These are phyloP conservation scores for Ornithorhynchus anatinus DNA, from an alignment of 2,113 vertebrate genomes.

Conservation along the genomic window DNA sequence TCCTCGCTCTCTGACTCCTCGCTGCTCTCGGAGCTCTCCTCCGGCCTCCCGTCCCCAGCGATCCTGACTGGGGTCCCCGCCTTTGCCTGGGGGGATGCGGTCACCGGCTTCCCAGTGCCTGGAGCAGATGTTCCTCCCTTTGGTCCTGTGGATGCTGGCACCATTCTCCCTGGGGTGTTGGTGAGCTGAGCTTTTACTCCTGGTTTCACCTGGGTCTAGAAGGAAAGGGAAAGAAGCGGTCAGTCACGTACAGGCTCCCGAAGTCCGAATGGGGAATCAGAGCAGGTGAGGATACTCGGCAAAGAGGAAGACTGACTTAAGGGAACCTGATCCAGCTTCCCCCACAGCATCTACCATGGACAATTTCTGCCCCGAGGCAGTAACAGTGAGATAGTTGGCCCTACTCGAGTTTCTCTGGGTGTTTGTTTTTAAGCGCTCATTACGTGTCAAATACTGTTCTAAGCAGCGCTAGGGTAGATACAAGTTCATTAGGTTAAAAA, in stretches of 20 bases:
- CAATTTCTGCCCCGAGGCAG: too few species aligned
- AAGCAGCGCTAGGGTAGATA: too few species aligned
- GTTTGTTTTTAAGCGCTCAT: too few species aligned
- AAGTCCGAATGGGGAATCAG: fast-evolving
- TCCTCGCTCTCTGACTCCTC: constrained; percentile 31
- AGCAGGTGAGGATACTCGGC: background rate
- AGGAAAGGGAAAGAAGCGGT: background rate
- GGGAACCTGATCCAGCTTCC: fast-evolving
- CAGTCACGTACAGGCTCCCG: background rate
- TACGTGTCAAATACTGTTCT: too few species aligned
- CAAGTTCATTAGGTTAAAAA: background rate
- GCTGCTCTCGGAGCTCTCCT: constrained; percentile 29
- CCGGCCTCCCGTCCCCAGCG: background rate
- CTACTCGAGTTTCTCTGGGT: too few species aligned
- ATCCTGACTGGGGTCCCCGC: background rate
- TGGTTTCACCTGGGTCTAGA: constrained; percentile 15
- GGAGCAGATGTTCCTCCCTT: background rate
- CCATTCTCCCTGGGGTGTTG: background rate
- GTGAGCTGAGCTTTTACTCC: constrained; percentile 11
- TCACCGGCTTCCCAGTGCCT: background rate
- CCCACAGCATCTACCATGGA: too few species aligned
- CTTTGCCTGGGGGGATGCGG: background rate
- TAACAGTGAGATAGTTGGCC: too few species aligned
- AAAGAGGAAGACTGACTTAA: background rate
- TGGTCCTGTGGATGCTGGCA: background rate